Evolutionary conservation across 2,888 invertebrate genomes (phyloP).

Genomic region (Temnothorax unifasciatus): DNA sequence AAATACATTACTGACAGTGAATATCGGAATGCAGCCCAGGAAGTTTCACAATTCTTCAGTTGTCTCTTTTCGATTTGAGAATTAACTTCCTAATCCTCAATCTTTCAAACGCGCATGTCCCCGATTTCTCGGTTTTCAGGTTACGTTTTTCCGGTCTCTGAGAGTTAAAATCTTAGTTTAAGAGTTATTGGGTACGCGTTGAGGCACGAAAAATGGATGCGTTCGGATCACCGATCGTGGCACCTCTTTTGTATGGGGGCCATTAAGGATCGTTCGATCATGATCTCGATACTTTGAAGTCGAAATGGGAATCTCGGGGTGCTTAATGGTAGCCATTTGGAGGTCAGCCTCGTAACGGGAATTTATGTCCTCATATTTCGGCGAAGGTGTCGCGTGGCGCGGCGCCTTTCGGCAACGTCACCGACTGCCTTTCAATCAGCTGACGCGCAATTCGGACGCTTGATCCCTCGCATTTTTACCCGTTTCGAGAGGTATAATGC

Average conservation of each 20-base stretch:
- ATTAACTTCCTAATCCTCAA: not conserved
- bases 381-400: constrained; percentile 29
- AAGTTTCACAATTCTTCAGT: not conserved
- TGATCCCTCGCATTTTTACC: constrained; percentile 73
- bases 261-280: constrained; percentile 59
- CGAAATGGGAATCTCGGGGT: constrained; percentile 58
- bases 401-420: constrained; percentile 68
- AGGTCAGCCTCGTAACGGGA: constrained; percentile 45
- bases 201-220: constrained; percentile 45
- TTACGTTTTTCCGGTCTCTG: not conserved
- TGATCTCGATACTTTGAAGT: constrained; percentile 51
- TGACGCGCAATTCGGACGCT: constrained; percentile 66
- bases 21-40: no score
- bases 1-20: no score
- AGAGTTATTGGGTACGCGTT: constrained; percentile 10
- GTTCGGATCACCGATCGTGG: constrained; percentile 20
- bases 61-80: not conserved
- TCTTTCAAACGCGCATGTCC: not conserved
- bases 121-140: not conserved
- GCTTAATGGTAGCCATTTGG: constrained; percentile 70
- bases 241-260: constrained; percentile 38
- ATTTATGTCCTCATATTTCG: constrained; percentile 68
- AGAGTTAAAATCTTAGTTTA: constrained; percentile 27
- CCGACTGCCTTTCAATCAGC: constrained; percentile 73
- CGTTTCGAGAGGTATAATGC: constrained; percentile 56